Base-by-base conservation (phyloP, 1,140 invertebrate species). In the Drosophila kikkawai region DNA sequence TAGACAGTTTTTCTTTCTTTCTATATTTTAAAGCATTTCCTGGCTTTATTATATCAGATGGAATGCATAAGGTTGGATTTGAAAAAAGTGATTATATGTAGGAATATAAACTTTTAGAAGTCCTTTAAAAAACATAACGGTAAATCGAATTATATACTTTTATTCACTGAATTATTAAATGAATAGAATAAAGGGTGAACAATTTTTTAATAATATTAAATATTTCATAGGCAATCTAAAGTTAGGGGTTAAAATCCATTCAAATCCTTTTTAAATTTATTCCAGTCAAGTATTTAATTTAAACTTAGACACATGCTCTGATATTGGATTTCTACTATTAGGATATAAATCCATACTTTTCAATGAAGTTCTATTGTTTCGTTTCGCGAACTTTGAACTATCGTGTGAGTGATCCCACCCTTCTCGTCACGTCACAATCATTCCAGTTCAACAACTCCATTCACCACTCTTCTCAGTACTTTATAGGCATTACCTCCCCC, bases 381-480 rank as follows among this genome's bases (percentile, higher is more conserved):
- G 44, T 9, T 19, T 15, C 7, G 3, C 15, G 29, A 60, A 60
- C 55, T 60, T 44, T 60, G 56, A 58, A 45, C 41, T 60, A 63
- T 42, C n/a, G 15, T 2, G 13, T 1, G 7, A 36, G 36, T n/a
- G 19, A 56, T 9, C 32, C 32, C 19, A 19, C 34, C 67, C 44
- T 17, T 67, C 37, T 12, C 15, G 15, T 13, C 61, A 22, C 12
- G 12, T 34, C 22, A 12, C 41, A 58, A 76, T 76, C 73, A 76
- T 76, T 76, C 74, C 73, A 47, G 53, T 47, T 75, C 36, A 75
- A 55, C 57, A 75, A 75, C 50, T 75, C 70, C 9, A 75, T 75
- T 75, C 66, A 59, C 9, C 36, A 22, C 26, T 17, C 12, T 45
- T 11, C 11, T 8, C 12, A 13, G 7, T 9, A 51, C 22, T 56